Conservation (phyloP, 2,113 vertebrate genomes). For the Morone chrysops region DNA sequence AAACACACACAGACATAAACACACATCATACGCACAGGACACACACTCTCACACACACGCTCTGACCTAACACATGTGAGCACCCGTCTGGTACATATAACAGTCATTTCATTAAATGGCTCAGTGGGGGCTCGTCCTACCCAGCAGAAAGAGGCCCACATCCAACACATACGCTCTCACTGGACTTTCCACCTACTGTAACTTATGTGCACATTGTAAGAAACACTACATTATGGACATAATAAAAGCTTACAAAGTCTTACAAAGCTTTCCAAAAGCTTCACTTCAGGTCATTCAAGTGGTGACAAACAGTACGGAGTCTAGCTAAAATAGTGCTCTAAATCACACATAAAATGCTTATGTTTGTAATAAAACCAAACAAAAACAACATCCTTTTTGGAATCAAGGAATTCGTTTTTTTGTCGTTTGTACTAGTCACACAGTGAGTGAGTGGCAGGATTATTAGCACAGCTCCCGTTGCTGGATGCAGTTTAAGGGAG, state of each 20-base stretch:
- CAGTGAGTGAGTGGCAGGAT: conserved; percentile 44
- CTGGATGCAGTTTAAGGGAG: conserved; percentile 32
- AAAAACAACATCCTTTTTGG: conserved; percentile 74
- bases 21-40: conserved; percentile 1
- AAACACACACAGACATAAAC: conserved; percentile 19
- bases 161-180: conserved; percentile 51
- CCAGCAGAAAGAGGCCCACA: conserved; percentile 81
- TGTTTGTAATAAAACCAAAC: conserved; percentile 42
- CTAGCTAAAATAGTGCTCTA: conserved; percentile 69
- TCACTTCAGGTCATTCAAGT: conserved; percentile 75
- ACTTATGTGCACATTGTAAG: conserved; percentile 53
- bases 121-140: conserved; percentile 77
- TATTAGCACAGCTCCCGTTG: not conserved
- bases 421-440: conserved; percentile 31
- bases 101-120: conserved; percentile 80
- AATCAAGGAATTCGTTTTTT: conserved; percentile 77
- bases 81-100: conserved; percentile 64
- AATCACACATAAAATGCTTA: conserved; percentile 36
- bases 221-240: conserved; percentile 41
- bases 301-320: conserved; percentile 65
- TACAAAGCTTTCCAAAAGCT: conserved; percentile 75
- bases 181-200: conserved; percentile 49
- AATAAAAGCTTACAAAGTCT: conserved; percentile 36
- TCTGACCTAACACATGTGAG: conserved; percentile 54
- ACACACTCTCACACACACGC: conserved; percentile 29